Base-by-base conservation (phyloP, 2,797 vertebrate genomes). In the Adrianichthys oophorus region DNA sequence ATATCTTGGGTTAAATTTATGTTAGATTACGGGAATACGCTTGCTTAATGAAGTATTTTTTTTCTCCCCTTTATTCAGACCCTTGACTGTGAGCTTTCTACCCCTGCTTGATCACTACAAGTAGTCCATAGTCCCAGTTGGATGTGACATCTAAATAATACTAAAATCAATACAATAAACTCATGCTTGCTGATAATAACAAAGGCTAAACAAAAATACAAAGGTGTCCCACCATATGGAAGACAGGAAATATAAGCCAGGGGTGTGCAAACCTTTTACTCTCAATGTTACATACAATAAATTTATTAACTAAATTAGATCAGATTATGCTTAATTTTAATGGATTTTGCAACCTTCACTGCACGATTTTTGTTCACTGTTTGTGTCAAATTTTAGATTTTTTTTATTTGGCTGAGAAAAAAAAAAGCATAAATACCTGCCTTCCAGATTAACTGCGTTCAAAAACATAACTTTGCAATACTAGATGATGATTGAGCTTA, bases 1-100 rank as follows among this genome's bases (percentile, higher is more conserved):
- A 18, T 72, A 90, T 90, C 86, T 72, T 60, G 70, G 80, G 80
- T 84, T 80, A 72, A 81, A 76, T 78, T 84, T 59, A 80, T 64
- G 68, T 83, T 82, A 60, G 80, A 76, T 86, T 85, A 80, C 56
- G 46, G 66, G 78, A 72, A 78, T 18, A 60, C 49, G 70, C 49
- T 76, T 41, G 44, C 59, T 58, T 77, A 86, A 82, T 70, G 67
- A 70, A 53, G 72, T 60, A 48, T 58, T 59, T 74, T 72, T 59
- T 62, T 56, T 7, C 8, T 10, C 32, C 10, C 3, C 32, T 37
- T 37, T 13, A 77, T 62, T 74, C 69, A 65, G 66, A 70, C 56
- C 54, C 52, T 40, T 2, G 4, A 59, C 7, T 53, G 49, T 54
- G 15, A 7, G 23, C 15, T n/a, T 59, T 41, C 21, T 21, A 15